Evolutionary conservation across 2,113 vertebrate genomes (phyloP).

Genomic region (Narcine bancroftii): DNA sequence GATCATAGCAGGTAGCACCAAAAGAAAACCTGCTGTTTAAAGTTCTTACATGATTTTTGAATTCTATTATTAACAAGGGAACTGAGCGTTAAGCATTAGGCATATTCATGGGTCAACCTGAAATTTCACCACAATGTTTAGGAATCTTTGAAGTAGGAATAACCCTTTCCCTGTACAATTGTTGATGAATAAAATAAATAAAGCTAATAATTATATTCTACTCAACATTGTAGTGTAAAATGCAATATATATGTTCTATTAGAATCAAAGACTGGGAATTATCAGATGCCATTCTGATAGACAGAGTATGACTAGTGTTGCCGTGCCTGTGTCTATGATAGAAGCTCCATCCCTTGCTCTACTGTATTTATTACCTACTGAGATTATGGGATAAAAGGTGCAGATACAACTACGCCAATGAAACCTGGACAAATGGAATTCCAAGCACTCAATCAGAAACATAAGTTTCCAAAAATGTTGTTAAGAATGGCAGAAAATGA

Average conservation of each 20-base stretch:
- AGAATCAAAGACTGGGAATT: too few relatives aligned
- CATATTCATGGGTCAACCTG: background rate
- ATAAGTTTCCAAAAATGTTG: too few relatives aligned
- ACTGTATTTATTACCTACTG: too few relatives aligned
- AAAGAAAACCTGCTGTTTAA: background rate
- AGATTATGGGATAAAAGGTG: too few relatives aligned
- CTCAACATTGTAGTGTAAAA: background rate
- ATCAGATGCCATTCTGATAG: too few relatives aligned
- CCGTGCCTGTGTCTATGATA: too few relatives aligned
- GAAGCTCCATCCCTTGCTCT: too few relatives aligned
- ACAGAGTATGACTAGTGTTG: too few relatives aligned
- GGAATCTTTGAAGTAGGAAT: background rate
- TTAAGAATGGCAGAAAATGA: too few relatives aligned
- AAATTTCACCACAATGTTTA: background rate
- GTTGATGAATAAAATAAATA: background rate
- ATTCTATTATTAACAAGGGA: background rate
- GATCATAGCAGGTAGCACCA: background rate
- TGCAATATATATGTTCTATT: background rate
- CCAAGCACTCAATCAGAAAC: too few relatives aligned
- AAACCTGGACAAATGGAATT: too few relatives aligned
- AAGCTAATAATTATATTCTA: background rate
- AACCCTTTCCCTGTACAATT: background rate
- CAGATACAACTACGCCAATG: too few relatives aligned
- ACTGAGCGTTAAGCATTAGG: background rate
- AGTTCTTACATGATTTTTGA: background rate